Evolutionary conservation across 2,797 vertebrate species (phyloP).

Genomic region (Girardinus metallicus): DNA sequence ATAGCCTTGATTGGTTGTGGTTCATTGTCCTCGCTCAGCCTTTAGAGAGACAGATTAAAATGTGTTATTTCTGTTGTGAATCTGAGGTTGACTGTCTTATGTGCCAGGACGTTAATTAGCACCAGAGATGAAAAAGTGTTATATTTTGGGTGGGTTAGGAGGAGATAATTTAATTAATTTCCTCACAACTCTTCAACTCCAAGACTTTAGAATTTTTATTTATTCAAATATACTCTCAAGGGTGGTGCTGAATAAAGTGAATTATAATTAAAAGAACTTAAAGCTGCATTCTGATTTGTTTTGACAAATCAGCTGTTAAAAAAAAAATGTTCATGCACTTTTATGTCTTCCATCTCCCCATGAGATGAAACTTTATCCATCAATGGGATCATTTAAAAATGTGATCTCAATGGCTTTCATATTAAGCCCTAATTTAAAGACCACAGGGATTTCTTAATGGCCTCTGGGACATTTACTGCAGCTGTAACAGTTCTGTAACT

Average conservation of each 20-base stretch:
- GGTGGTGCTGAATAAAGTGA: neutral
- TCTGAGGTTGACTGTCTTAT: neutral
- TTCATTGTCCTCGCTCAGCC: conserved; percentile 36
- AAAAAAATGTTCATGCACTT: neutral
- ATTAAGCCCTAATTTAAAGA: neutral
- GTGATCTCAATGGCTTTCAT: neutral
- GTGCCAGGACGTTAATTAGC: conserved; percentile 1
- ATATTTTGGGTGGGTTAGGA: neutral
- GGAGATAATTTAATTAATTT: neutral
- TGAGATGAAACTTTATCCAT: neutral
- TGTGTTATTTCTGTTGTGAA: neutral
- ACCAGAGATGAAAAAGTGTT: neutral
- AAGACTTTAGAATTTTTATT: neutral
- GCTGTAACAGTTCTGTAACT: neutral
- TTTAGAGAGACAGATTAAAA: neutral
- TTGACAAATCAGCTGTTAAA: neutral
- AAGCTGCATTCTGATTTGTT: neutral
- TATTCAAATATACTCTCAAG: neutral
- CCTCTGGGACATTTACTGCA: neutral
- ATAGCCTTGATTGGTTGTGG: conserved; percentile 42
- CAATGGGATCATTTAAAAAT: neutral
- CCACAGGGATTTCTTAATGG: neutral
- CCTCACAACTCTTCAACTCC: neutral
- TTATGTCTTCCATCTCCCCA: neutral
- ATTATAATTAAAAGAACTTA: neutral